A percentile compares a stretch with the other conserved stretches of the same genome.
Conservation (phyloP, 2,888 invertebrate species). For the Eueremaeus valkanovi region DNA sequence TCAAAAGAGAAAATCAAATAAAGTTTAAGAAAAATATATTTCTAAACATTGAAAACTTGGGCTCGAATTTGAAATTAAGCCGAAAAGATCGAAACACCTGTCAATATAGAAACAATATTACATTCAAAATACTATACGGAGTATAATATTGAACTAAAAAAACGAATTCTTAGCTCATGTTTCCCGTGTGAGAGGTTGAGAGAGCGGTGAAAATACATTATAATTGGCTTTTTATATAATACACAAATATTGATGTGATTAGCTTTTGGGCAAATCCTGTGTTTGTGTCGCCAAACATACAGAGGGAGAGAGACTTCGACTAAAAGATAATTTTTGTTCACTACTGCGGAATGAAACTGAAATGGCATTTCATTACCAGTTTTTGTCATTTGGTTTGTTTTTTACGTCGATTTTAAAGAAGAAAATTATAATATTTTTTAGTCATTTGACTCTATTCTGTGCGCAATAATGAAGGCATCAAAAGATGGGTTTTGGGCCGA, state of each 20-base stretch:
- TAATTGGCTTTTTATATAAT: conserved; percentile 34
- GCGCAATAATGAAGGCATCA: conserved; percentile 24
- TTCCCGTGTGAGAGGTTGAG: conserved; percentile 26
- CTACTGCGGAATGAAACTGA: not conserved
- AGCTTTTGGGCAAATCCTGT: conserved; percentile 24
- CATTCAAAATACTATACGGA: not conserved
- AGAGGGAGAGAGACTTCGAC: not conserved
- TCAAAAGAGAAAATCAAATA: no score
- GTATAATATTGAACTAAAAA: not conserved
- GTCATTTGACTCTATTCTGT: not conserved
- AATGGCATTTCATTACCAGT: conserved; percentile 28
- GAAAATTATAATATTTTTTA: not conserved
- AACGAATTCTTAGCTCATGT: conserved; percentile 6
- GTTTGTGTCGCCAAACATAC: conserved; percentile 17
- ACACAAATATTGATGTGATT: conserved; percentile 31
- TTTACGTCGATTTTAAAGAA: not conserved
- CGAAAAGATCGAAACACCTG: no score
- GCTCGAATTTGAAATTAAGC: no score
- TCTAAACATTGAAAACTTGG: no score
- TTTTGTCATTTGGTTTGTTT: conserved; percentile 29
- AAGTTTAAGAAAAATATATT: no score
- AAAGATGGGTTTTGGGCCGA: conserved; percentile 11
- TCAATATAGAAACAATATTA: not conserved
- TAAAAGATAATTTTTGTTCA: not conserved
- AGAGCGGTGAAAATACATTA: conserved; percentile 16